These are phyloP conservation scores for Pandemis corylana DNA, from an alignment of 2,888 invertebrate genomes.

Conservation along the genomic window DNA sequence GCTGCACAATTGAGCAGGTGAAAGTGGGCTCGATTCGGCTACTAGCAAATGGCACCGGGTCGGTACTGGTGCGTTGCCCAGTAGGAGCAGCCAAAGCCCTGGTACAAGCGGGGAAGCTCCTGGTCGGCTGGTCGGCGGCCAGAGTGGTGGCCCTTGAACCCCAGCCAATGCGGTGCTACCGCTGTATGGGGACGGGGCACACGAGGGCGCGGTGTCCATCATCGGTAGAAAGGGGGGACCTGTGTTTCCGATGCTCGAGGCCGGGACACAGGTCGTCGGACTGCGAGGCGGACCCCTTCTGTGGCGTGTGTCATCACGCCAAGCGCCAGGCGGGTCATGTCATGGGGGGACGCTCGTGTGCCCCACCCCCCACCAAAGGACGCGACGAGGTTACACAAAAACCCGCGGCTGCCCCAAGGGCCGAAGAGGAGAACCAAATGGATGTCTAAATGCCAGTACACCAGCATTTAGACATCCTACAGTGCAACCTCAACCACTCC, in stretches of 20 bases:
- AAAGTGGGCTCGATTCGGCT: not conserved
- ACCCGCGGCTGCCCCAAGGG: no score
- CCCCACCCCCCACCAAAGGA: no score
- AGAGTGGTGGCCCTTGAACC: not conserved
- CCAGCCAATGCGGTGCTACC: not conserved
- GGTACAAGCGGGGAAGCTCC: not conserved
- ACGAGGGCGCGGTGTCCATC: not conserved
- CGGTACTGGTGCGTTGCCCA: not conserved
- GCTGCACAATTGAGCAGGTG: not conserved
- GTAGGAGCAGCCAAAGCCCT: not conserved
- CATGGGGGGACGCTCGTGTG: not conserved
- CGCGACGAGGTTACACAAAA: no score
- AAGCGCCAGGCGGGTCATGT: not conserved
- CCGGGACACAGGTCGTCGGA: not conserved
- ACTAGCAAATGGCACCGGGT: not conserved
- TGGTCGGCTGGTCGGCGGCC: not conserved
- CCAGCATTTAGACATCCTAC: no score
- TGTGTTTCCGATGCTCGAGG: not conserved
- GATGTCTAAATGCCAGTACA: no score
- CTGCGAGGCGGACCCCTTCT: not conserved
- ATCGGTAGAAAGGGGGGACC: not conserved
- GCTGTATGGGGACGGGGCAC: not conserved
- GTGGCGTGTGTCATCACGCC: not conserved
- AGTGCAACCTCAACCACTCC: no score
- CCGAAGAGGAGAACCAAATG: no score